Evolutionary conservation across 2,888 invertebrate species (phyloP).

Genomic region (Lithophane semibrunnea): DNA sequence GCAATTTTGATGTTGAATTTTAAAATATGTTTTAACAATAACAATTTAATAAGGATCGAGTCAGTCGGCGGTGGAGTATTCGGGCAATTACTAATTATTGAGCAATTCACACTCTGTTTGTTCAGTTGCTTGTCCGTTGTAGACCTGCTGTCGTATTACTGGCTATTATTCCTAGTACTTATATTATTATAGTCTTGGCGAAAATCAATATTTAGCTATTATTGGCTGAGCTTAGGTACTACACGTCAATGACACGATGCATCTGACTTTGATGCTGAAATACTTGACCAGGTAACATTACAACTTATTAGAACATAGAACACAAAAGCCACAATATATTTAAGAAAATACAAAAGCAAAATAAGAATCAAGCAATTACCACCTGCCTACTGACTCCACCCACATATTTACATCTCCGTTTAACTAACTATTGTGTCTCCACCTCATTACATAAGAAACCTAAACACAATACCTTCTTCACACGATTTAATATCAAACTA

Average conservation of each 20-base stretch:
- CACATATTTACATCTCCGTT: not conserved
- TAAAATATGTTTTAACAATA: not conserved
- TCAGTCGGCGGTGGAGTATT: not conserved
- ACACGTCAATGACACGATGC: not conserved
- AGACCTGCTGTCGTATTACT: not conserved
- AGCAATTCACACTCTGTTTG: conserved; percentile 1
- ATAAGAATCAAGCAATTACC: not conserved
- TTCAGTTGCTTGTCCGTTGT: conserved; percentile 9
- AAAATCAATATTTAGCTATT: not conserved
- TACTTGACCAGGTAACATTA: not conserved
- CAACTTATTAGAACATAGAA: not conserved
- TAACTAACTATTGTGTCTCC: conserved; percentile 14
- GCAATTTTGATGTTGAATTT: not conserved
- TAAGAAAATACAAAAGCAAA: not conserved
- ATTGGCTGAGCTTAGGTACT: too few species aligned
- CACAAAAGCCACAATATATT: not conserved
- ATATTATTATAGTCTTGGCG: not conserved
- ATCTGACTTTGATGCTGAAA: not conserved
- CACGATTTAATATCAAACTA: conserved; percentile 24
- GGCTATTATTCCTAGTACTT: not conserved
- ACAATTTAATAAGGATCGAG: too few species aligned
- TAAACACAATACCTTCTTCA: conserved; percentile 31
- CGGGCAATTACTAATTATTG: conserved; percentile 21
- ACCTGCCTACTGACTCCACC: not conserved
- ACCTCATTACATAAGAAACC: conserved; percentile 5